A percentile compares a stretch with the other conserved stretches of the same genome.
These are phyloP conservation scores for Chromis chromis DNA, from an alignment of 2,797 vertebrate genomes.

Conservation along the genomic window DNA sequence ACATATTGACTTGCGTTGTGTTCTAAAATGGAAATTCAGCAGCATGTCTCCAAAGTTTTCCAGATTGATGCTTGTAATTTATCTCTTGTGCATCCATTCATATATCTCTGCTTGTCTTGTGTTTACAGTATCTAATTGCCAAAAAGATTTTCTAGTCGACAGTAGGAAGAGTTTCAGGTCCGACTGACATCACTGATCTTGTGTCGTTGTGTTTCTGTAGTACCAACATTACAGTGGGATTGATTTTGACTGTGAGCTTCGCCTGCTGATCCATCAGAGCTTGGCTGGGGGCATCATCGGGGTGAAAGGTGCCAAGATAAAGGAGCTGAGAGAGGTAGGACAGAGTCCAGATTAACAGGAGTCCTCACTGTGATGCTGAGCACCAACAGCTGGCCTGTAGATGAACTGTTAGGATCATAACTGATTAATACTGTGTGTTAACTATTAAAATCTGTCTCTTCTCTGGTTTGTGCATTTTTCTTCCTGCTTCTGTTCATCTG, in stretches of 20 bases:
- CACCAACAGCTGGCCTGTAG: background rate
- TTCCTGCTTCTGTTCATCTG: background rate
- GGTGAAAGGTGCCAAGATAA: constrained; percentile 98
- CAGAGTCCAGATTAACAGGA: constrained; percentile 4
- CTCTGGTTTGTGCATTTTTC: background rate
- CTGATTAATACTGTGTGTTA: background rate
- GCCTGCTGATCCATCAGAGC: constrained; percentile 97
- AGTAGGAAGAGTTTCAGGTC: background rate
- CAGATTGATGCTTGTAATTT: no score
- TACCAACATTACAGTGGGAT: constrained; percentile 99
- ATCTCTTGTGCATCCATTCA: no score
- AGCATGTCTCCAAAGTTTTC: no score
- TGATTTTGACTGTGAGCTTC: constrained; percentile 96
- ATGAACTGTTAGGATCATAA: constrained; percentile 6
- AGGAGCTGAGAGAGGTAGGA: constrained; percentile 96
- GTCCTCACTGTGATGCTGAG: background rate
- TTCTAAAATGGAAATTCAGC: no score
- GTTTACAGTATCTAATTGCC: background rate
- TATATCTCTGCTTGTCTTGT: no score
- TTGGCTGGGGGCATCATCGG: constrained; percentile 98
- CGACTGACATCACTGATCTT: constrained; percentile 16
- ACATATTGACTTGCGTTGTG: no score
- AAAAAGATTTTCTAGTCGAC: constrained; percentile 6
- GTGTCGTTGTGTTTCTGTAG: constrained; percentile 75
- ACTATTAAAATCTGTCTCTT: background rate